A percentile compares a stretch with the other conserved stretches of the same genome.
Evolutionary conservation across 2,888 invertebrate species (phyloP).

Genomic region (Drosophila prolongata): DNA sequence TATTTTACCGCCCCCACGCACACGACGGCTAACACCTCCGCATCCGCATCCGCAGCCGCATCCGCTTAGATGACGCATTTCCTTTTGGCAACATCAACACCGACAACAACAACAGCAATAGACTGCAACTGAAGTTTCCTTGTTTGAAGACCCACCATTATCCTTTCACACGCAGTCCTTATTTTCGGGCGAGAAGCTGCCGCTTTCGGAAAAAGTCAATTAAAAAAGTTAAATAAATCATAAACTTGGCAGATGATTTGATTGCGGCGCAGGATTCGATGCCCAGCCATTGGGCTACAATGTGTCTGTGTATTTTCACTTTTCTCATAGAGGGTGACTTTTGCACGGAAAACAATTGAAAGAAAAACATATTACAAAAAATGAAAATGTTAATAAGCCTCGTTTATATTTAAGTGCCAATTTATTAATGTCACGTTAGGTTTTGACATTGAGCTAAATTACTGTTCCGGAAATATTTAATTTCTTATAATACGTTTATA

Average conservation of each 20-base stretch:
- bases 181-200: conserved; percentile 27
- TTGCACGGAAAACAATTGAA: conserved; percentile 10
- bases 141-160: conserved; percentile 70
- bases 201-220: conserved; percentile 83
- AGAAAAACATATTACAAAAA: no score
- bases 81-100: conserved; percentile 37
- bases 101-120: conserved; percentile 24
- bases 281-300: conserved; percentile 54
- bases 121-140: conserved; percentile 70
- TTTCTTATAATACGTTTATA: no score
- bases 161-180: conserved; percentile 81
- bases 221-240: conserved; percentile 85
- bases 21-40: conserved; percentile 44
- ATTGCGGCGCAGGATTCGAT: conserved; percentile 78
- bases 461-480: no score
- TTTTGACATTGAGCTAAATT: no score
- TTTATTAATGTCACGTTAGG: no score
- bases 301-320: conserved; percentile 49
- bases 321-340: conserved; percentile 12
- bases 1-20: conserved; percentile 34
- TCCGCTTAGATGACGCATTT: conserved; percentile 69
- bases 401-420: no score
- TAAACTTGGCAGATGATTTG: conserved; percentile 83
- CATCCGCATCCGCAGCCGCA: conserved; percentile 41
- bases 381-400: no score